Evolutionary conservation across 1,140 invertebrate genomes (phyloP), one percentile per base, ranked within the genome.

Genomic region (Hestina assimilis): DNA sequence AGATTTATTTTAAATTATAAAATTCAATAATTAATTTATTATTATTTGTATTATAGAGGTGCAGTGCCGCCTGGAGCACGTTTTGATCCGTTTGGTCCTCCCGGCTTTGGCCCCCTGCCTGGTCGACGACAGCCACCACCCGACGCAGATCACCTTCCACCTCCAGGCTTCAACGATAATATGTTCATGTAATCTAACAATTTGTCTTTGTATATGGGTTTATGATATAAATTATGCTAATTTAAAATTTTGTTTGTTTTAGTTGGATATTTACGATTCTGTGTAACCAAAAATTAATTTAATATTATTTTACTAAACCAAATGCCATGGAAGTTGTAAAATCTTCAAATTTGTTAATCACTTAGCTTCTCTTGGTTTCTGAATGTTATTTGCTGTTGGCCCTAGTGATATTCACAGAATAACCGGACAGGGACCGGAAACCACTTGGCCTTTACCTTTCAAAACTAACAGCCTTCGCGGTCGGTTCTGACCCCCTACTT

Each of bases 81-180:
- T 66, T 96, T 95, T 79, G 95, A 96, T 89, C 95, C 95, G 0
- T 94, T 96, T 77, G 92, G 92, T 2, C 95, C 95, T 6, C 91
- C 92, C 4, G 91, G 90, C 15, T 63, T 75, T 33, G 78, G 73
- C 17, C 79, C 73, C 29, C 62, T 70, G 24, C 73, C 79, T 14
- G 73, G 80, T 8, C 71, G 83, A 45, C 67, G 72, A 4, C 75
- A 62, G 3, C 72, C 70, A 0, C 83, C 90, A 4, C 94, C 93
- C 2, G 94, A 94, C 70, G 90, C 91, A n/a, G 94, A 95, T 73
- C 93, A 95, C 65, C 70, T 95, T 42, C 93, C 92, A 38, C 93
- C 92, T 20, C 93, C 93, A 5, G 93, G 80, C 7, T 84, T 83
- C 46, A 74, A 92, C 67, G 92, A 94, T 69, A 91, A 94, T 70